Percentiles rank a stretch among this genome's conserved stretches.
These are phyloP conservation scores for Saturnia pavonia DNA, from an alignment of 2,888 invertebrate species.

Conservation along the genomic window DNA sequence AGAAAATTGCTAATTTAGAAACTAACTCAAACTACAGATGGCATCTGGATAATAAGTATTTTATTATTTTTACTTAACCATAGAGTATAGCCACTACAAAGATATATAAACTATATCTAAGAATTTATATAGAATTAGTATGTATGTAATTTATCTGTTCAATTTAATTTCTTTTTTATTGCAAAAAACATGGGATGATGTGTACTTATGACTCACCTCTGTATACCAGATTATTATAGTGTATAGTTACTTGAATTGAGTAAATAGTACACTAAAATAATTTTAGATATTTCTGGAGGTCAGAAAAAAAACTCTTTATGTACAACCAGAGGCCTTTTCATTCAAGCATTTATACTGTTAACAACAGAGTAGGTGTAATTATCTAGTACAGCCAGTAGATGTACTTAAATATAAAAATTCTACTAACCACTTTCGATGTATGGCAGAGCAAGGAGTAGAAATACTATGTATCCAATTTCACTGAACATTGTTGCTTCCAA, in stretches of 20 bases:
- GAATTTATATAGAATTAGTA: neutral
- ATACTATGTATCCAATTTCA: conserved; percentile 85
- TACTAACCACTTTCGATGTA: conserved; percentile 87
- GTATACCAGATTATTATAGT: neutral
- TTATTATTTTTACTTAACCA: too few relatives aligned
- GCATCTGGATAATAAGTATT: neutral
- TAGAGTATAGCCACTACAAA: neutral
- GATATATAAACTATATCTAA: neutral
- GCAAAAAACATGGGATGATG: neutral
- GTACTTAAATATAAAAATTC: conserved; percentile 27
- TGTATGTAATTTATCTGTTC: neutral
- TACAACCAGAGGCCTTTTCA: neutral
- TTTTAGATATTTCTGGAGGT: neutral
- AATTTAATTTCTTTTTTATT: neutral
- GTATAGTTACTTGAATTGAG: neutral
- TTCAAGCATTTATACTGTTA: neutral
- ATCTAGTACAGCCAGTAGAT: conserved; percentile 32
- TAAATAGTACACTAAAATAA: neutral
- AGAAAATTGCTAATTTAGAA: neutral
- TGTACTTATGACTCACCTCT: neutral
- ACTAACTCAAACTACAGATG: neutral
- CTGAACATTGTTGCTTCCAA: conserved; percentile 82
- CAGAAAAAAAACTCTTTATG: neutral
- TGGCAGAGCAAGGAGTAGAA: conserved; percentile 85
- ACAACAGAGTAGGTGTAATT: conserved; percentile 27